A percentile compares a stretch with the other conserved stretches of the same genome.
These are phyloP conservation scores for Leptinotarsa defecta DNA, from an alignment of 1,140 invertebrate genomes.

Conservation along the genomic window DNA sequence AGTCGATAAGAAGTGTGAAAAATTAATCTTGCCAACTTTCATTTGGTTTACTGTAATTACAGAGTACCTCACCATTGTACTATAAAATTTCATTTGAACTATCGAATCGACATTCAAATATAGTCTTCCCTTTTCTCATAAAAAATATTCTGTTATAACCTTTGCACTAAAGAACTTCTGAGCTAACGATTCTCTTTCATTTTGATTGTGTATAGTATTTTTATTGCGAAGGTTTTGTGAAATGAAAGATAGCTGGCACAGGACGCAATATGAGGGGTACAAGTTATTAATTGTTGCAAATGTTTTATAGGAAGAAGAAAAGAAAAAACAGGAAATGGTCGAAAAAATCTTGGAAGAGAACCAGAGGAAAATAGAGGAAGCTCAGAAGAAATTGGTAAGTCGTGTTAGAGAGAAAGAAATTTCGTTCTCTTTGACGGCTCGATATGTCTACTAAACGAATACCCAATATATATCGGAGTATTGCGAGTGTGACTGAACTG, in stretches of 20 bases:
- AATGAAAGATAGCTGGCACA: conserved; percentile 40
- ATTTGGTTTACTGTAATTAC: too few relatives aligned
- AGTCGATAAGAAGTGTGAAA: too few relatives aligned
- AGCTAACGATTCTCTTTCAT: background rate
- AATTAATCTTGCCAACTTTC: too few relatives aligned
- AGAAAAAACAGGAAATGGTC: conserved; percentile 89
- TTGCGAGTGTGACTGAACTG: too few relatives aligned
- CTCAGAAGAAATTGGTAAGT: conserved; percentile 90
- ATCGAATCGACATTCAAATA: too few relatives aligned
- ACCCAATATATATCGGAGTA: too few relatives aligned
- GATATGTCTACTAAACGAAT: too few relatives aligned
- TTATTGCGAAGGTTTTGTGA: conserved; percentile 15
- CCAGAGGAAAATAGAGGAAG: conserved; percentile 96
- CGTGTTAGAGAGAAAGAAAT: background rate
- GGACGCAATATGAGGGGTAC: conserved; percentile 30
- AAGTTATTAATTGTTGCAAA: conserved; percentile 37
- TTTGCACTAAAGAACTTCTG: background rate
- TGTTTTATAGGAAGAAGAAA: conserved; percentile 90
- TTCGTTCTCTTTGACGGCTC: too few relatives aligned
- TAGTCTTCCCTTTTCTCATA: too few relatives aligned
- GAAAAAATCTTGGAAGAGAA: conserved; percentile 97
- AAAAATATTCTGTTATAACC: too few relatives aligned
- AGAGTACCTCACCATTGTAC: too few relatives aligned
- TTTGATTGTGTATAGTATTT: background rate
- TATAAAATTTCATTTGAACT: too few relatives aligned